Conservation (phyloP, 2,797 vertebrate species). For the Sebastes jordani region DNA sequence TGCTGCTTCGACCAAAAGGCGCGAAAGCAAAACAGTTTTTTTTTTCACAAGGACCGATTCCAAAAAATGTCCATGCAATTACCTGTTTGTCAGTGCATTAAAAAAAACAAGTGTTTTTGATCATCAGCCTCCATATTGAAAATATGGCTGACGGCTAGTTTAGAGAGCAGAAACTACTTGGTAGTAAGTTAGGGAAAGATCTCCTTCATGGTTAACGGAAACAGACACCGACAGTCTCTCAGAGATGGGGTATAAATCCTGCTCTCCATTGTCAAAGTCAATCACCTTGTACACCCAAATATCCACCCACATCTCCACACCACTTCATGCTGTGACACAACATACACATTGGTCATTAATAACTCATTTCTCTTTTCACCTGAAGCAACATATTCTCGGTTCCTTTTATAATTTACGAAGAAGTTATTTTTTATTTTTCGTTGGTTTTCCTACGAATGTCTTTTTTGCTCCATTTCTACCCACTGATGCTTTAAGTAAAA, state of each 20-base stretch:
- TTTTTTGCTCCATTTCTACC: not conserved
- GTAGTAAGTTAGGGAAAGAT: not conserved
- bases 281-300: not conserved
- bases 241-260: not conserved
- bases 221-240: not conserved
- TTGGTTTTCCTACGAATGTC: too few relatives aligned
- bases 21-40: not conserved
- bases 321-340: too few relatives aligned
- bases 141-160: not conserved
- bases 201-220: not conserved
- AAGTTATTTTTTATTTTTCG: too few relatives aligned
- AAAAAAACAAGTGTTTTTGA: not conserved
- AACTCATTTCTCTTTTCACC: too few relatives aligned
- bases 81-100: not conserved
- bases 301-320: not conserved
- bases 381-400: too few relatives aligned
- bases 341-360: too few relatives aligned
- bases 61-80: not conserved
- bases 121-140: not conserved
- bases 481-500: not conserved
- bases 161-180: not conserved
- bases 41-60: not conserved
- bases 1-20: conserved; percentile 28
- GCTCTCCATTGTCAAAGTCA: not conserved
- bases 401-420: too few relatives aligned